Percentiles rank a stretch among this genome's conserved stretches.
These are phyloP conservation scores for Poeciliopsis occidentalis DNA, from an alignment of 2,113 vertebrate genomes.

Conservation along the genomic window DNA sequence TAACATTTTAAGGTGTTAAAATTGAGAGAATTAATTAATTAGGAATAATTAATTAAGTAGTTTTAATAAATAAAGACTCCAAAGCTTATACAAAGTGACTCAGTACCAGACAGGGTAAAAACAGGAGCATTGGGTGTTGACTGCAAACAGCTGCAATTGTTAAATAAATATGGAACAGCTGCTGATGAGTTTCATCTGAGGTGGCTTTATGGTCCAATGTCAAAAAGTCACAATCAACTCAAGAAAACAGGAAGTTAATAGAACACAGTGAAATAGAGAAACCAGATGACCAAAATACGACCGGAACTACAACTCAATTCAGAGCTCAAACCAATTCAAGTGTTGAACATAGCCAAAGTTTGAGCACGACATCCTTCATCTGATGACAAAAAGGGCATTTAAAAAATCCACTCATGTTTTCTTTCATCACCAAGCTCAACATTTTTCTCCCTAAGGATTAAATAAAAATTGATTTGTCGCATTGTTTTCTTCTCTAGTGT, in stretches of 20 bases:
- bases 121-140: not conserved
- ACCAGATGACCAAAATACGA: not conserved
- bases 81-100: not conserved
- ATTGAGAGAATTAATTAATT: too few species aligned
- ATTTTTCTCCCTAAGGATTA: conserved; percentile 21
- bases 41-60: not conserved
- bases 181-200: not conserved
- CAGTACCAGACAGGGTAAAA: not conserved
- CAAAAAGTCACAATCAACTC: not conserved
- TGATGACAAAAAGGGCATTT: not conserved
- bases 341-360: not conserved
- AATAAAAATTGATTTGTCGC: conserved; percentile 16
- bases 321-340: not conserved
- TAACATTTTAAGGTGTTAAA: too few species aligned
- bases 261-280: not conserved
- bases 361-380: not conserved
- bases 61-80: not conserved
- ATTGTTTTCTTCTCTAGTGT: conserved; percentile 21
- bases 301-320: not conserved
- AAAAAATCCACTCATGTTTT: conserved; percentile 37
- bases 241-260: not conserved
- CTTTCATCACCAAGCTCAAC: conserved; percentile 21
- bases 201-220: too few species aligned
- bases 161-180: not conserved
- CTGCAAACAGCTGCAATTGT: not conserved